A percentile compares a stretch with the other conserved stretches of the same genome.
Evolutionary conservation across 1,140 invertebrate genomes (phyloP).

Genomic region (Nasonia longicornis): DNA sequence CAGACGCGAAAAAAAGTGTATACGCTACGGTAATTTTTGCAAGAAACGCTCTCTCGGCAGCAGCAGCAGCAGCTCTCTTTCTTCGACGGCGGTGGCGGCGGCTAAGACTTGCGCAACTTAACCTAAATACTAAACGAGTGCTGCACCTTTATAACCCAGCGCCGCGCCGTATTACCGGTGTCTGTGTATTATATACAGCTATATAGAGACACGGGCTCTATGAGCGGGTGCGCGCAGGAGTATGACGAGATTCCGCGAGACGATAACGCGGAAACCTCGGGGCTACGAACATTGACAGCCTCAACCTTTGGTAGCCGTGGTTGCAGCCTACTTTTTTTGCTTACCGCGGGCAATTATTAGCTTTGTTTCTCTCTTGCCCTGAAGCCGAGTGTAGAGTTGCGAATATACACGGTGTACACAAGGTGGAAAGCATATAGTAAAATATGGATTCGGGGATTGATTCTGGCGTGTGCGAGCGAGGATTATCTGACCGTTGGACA

Average conservation of each 20-base stretch:
- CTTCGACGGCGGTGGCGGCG: neutral
- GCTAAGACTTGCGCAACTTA: conserved; percentile 23
- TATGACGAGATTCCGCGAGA: conserved; percentile 19
- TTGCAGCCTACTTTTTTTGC: neutral
- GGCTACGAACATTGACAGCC: conserved; percentile 33
- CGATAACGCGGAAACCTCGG: conserved; percentile 25
- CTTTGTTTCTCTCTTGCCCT: neutral
- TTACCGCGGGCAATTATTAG: conserved; percentile 3
- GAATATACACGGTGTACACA: too few relatives aligned
- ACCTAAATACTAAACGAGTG: conserved; percentile 42
- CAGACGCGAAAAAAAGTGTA: neutral
- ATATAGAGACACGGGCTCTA: neutral
- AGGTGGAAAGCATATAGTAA: neutral
- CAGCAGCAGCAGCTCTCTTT: neutral
- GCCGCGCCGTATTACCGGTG: neutral
- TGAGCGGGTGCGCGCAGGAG: neutral
- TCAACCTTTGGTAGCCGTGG: conserved; percentile 6
- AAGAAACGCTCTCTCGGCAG: neutral
- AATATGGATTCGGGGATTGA: neutral
- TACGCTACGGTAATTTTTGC: conserved; percentile 19
- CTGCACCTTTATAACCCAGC: conserved; percentile 29
- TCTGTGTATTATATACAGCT: neutral
- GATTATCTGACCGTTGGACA: neutral
- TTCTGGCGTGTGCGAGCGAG: neutral
- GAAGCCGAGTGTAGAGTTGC: neutral